Conservation (phyloP, 2,797 vertebrate genomes). For the Malacoraja senta region DNA sequence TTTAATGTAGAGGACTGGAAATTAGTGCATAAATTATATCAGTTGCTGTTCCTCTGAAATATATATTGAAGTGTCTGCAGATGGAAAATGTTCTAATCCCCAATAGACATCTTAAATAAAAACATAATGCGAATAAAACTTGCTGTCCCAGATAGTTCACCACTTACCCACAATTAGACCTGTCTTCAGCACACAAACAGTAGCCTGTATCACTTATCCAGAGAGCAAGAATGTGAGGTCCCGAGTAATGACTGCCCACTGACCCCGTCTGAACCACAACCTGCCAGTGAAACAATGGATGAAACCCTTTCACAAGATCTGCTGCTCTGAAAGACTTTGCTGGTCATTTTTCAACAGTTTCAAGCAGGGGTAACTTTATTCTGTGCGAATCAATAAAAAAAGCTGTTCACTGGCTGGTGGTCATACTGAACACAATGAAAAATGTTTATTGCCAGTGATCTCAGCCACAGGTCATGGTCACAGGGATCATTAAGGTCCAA, state of each 20-base stretch:
- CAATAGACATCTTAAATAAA: background rate
- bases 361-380: background rate
- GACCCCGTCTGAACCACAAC: background rate
- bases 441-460: too few species aligned
- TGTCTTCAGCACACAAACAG: background rate
- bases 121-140: background rate
- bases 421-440: too few species aligned
- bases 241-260: background rate
- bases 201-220: background rate
- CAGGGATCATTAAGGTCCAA: too few species aligned
- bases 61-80: background rate
- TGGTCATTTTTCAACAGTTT: background rate
- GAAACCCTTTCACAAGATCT: background rate
- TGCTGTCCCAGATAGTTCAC: background rate
- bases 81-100: background rate
- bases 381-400: too few species aligned
- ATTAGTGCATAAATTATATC: background rate
- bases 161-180: background rate
- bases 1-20: background rate
- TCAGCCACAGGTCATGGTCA: too few species aligned
- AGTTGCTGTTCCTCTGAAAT: background rate
- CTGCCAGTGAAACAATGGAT: background rate
- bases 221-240: background rate
- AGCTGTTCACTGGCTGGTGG: too few species aligned
- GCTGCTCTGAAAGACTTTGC: background rate